Percentiles rank a stretch among this genome's conserved stretches.
Evolutionary conservation across 2,888 invertebrate genomes (phyloP).

Genomic region (Amiota minor): DNA sequence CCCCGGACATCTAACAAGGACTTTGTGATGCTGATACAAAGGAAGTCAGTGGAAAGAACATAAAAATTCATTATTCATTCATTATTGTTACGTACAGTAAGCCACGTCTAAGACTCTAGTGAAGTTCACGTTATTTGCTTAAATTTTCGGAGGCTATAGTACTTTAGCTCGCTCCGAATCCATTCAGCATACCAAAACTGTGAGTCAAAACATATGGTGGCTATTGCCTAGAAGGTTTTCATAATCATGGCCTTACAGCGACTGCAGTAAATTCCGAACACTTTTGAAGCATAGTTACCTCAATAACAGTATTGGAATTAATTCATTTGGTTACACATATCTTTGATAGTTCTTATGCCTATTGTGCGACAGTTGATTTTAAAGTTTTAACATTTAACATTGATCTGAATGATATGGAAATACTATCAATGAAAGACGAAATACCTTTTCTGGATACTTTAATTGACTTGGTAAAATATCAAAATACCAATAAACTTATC

Average conservation of each 20-base stretch:
- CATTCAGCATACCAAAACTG: slow-evolving; percentile 76
- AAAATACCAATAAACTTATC: slow-evolving; percentile 58
- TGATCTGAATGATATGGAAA: slow-evolving; percentile 58
- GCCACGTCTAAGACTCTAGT: slow-evolving; percentile 75
- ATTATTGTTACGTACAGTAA: slow-evolving; percentile 80
- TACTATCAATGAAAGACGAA: slow-evolving; percentile 62
- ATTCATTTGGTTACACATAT: slow-evolving; percentile 87
- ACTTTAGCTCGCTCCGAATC: slow-evolving; percentile 79
- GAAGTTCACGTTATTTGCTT: slow-evolving; percentile 74
- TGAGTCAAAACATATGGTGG: slow-evolving; percentile 78
- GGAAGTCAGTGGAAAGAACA: slow-evolving; percentile 83
- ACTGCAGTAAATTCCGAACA: slow-evolving; percentile 76
- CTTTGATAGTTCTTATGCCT: slow-evolving; percentile 90
- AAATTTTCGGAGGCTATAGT: slow-evolving; percentile 80
- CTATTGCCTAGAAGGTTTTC: slow-evolving; percentile 87
- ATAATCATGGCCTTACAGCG: slow-evolving; percentile 79
- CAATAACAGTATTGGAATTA: slow-evolving; percentile 81
- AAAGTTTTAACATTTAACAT: slow-evolving; percentile 80
- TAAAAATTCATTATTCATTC: slow-evolving; percentile 79
- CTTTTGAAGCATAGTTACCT: slow-evolving; percentile 79
- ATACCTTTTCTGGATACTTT: slow-evolving; percentile 77
- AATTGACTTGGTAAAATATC: slow-evolving; percentile 75
- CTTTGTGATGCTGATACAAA: slow-evolving; percentile 80
- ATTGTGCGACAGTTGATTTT: slow-evolving; percentile 80
- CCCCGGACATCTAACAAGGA: slow-evolving; percentile 87